A percentile compares a stretch with the other conserved stretches of the same genome.
These are phyloP conservation scores for human DNA, from an alignment of 2,113 vertebrate species.

Conservation along the genomic window DNA sequence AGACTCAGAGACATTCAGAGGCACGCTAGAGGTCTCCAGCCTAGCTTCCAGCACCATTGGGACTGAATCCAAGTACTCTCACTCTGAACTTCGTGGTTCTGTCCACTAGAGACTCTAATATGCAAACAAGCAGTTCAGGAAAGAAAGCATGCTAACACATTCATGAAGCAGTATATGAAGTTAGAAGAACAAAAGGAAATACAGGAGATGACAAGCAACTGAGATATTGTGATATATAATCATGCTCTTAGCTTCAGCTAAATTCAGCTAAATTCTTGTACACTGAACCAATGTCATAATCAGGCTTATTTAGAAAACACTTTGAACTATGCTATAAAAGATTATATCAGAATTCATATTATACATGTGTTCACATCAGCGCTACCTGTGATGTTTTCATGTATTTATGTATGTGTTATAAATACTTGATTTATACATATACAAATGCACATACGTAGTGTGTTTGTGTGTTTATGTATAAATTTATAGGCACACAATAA, in stretches of 20 bases:
- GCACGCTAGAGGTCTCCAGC: constrained; percentile 4
- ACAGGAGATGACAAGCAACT: constrained; percentile 63
- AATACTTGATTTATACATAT: constrained; percentile 85
- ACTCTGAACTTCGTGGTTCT: constrained; percentile 12
- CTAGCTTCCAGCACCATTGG: background rate
- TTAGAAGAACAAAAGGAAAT: constrained; percentile 62
- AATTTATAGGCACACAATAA: constrained; percentile 80
- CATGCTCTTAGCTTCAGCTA: constrained; percentile 75
- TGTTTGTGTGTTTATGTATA: constrained; percentile 87
- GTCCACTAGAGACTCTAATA: background rate
- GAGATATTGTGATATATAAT: constrained; percentile 66
- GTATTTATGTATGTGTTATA: constrained; percentile 84
- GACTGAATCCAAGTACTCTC: background rate
- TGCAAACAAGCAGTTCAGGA: constrained; percentile 65
- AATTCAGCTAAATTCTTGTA: constrained; percentile 72
- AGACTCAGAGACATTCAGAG: constrained; percentile 26
- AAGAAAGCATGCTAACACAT: constrained; percentile 57
- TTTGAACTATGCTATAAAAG: constrained; percentile 77
- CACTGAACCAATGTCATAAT: constrained; percentile 78
- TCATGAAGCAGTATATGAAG: constrained; percentile 44
- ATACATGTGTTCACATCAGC: constrained; percentile 80
- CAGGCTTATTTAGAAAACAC: constrained; percentile 79
- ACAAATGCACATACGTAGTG: constrained; percentile 80
- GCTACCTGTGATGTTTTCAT: constrained; percentile 80
- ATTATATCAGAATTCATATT: constrained; percentile 79